These are phyloP conservation scores for Myoxocephalus aenaeus DNA, from an alignment of 2,797 vertebrate species.

Conservation along the genomic window DNA sequence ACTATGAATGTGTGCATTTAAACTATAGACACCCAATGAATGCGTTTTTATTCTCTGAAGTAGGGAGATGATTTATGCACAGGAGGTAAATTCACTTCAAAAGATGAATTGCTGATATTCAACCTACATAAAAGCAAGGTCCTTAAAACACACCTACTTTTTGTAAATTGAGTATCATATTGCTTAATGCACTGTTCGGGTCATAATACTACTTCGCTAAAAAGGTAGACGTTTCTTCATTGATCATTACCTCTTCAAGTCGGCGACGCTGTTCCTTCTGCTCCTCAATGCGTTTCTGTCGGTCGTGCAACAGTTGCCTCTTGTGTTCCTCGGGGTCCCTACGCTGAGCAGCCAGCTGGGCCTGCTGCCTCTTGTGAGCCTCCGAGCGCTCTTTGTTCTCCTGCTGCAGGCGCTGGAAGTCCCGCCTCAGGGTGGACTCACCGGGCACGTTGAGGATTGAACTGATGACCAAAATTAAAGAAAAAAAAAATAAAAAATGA, in stretches of 20 bases:
- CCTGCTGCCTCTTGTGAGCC: constrained; percentile 90
- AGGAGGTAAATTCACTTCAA: neutral
- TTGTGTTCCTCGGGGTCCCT: constrained; percentile 93
- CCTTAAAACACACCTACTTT: neutral
- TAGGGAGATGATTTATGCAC: neutral
- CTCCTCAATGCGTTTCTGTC: constrained; percentile 93
- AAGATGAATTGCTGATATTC: neutral
- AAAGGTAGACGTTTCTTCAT: neutral
- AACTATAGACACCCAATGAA: neutral
- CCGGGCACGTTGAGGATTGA: constrained; percentile 95
- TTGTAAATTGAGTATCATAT: neutral
- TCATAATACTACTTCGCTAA: neutral
- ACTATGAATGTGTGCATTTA: neutral
- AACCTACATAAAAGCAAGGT: neutral
- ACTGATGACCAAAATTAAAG: constrained; percentile 67
- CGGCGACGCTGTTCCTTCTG: constrained; percentile 94
- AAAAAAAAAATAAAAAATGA: neutral
- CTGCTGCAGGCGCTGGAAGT: constrained; percentile 94
- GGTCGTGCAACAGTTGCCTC: constrained; percentile 91
- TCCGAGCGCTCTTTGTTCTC: constrained; percentile 94
- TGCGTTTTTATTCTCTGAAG: neutral
- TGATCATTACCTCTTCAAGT: constrained; percentile 88
- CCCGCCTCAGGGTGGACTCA: constrained; percentile 92
- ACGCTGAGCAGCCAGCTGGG: constrained; percentile 89
- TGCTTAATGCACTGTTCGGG: neutral